Conservation (phyloP, 53 echinoderm and acorn worm species). For the Paelopatides confundens region DNA sequence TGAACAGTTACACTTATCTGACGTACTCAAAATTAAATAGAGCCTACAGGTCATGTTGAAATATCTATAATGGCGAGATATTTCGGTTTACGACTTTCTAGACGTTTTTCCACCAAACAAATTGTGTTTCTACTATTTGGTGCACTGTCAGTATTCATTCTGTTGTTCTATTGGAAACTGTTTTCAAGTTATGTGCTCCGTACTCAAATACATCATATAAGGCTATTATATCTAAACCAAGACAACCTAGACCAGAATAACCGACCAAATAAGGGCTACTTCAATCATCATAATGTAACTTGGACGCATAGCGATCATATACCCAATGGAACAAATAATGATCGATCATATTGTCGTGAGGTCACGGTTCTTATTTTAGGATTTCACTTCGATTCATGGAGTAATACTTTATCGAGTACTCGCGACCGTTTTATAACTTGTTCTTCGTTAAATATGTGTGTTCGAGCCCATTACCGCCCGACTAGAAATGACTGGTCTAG, state of each 20-base stretch:
- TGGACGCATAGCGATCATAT: too few species aligned
- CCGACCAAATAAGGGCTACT: too few species aligned
- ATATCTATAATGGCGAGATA: background rate
- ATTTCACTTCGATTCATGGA: slow-evolving; percentile 9
- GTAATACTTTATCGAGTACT: background rate
- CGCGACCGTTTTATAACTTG: slow-evolving; percentile 4
- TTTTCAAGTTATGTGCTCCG: too few species aligned
- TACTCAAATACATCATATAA: too few species aligned
- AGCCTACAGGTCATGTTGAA: too few species aligned
- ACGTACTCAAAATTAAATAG: too few species aligned
- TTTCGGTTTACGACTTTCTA: background rate
- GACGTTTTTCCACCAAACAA: background rate
- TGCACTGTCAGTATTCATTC: background rate
- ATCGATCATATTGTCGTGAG: background rate
- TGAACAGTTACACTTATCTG: too few species aligned
- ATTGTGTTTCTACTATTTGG: background rate
- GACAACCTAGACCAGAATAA: too few species aligned
- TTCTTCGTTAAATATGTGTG: background rate
- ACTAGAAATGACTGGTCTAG: background rate
- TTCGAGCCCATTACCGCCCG: background rate
- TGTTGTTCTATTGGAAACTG: background rate
- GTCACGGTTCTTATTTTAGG: slow-evolving; percentile 33
- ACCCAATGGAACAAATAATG: too few species aligned
- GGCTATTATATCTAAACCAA: too few species aligned
- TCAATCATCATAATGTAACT: too few species aligned